Evolutionary conservation across 2,888 invertebrate genomes (phyloP).

Genomic region (Rhodophaea formosa): DNA sequence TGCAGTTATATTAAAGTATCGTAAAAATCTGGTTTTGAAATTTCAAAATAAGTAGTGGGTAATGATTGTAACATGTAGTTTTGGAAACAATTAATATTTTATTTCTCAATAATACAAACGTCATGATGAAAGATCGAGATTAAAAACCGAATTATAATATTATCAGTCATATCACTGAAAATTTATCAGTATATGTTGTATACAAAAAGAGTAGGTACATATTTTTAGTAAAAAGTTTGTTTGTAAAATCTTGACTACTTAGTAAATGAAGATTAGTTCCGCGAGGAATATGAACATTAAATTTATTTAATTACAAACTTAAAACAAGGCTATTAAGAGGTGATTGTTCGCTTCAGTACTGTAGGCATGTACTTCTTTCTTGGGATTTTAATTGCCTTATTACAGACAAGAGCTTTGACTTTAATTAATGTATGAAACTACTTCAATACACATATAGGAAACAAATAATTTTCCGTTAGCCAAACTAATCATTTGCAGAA

Average conservation of each 20-base stretch:
- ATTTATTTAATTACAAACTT: conserved; percentile 10
- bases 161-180: too few relatives aligned
- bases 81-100: too few relatives aligned
- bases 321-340: conserved; percentile 12
- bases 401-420: background rate
- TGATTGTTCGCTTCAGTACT: conserved; percentile 8
- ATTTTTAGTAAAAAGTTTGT: too few relatives aligned
- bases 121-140: too few relatives aligned
- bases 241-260: background rate
- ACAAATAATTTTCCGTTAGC: too few relatives aligned
- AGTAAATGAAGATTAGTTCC: conserved; percentile 5
- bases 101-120: too few relatives aligned
- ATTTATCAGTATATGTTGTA: too few relatives aligned
- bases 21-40: background rate
- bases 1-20: background rate
- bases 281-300: conserved; percentile 7
- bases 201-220: too few relatives aligned
- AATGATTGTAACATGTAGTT: background rate
- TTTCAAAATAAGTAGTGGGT: background rate
- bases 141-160: too few relatives aligned
- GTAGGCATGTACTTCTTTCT: background rate
- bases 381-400: background rate
- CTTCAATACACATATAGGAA: too few relatives aligned
- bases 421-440: too few relatives aligned
- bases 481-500: too few relatives aligned